Evolutionary conservation across 2,113 vertebrate genomes (phyloP), one percentile per base, ranked within the genome.

Genomic region (Prionailurus viverrinus): DNA sequence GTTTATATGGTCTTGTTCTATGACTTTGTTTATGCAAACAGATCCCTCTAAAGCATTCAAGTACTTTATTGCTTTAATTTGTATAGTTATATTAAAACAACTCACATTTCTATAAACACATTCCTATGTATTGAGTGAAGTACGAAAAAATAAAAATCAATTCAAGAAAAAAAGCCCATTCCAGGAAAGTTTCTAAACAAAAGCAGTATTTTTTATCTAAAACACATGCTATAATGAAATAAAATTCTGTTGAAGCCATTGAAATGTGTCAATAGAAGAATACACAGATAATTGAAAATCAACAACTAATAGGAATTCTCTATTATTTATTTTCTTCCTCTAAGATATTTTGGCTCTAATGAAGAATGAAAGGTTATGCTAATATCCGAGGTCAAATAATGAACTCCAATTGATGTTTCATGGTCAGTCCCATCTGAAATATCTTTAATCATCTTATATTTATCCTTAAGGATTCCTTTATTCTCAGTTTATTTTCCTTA

Each of bases 311-410:
- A 73, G 23, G 14, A 83, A 94, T 36, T 18, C 11, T 41, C 4
- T 66, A 8, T 80, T 85, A 45, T 66, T 82, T 89, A 51, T 66
- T 96, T 91, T 90, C 29, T 80, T 89, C 68, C 78, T 93, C 19
- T 89, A 48, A 89, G 10, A 39, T 94, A 51, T 66, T 69, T 69
- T 78, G 14, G 18, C 7, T 63, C 16, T 29, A 4, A 3, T 51
- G 33, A 45, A 86, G 79, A 74, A 45, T 87, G 27, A 79, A 92
- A 41, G 9, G n/a, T 19, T 61, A 27, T 39, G 14, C 25, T 85
- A 69, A 71, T 55, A 45, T 65, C 2, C 21, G 25, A 84, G 82
- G 29, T 31, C 31, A 61, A 48, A 33, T 45, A 41, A 21, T 85
- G 48, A 82, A 51, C 4, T 61, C 9, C 10, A 4, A 4, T 48